A percentile compares a stretch with the other conserved stretches of the same genome.
Conservation (phyloP, 2,113 vertebrate species). For the Eolophus roseicapilla region DNA sequence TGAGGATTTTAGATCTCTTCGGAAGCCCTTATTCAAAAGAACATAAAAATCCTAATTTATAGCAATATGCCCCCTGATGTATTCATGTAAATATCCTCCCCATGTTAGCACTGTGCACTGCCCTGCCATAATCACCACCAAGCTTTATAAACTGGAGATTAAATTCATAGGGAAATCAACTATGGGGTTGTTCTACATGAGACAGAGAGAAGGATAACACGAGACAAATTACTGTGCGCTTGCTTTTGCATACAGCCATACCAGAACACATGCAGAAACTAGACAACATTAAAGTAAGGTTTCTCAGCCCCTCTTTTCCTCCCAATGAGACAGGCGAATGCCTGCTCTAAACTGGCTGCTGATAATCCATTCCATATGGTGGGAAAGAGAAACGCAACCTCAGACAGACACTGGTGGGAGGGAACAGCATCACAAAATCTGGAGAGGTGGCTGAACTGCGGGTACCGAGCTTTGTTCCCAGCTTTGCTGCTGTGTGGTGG, state of each 20-base stretch:
- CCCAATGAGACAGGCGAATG: neutral
- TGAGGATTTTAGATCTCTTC: neutral
- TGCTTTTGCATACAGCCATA: neutral
- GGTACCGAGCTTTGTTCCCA: neutral
- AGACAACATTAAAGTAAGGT: neutral
- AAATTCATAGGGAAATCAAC: neutral
- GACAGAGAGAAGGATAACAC: neutral
- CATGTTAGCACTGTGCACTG: neutral
- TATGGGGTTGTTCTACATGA: neutral
- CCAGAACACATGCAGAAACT: neutral
- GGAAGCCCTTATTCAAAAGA: neutral
- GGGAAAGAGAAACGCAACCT: neutral
- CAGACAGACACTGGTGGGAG: neutral
- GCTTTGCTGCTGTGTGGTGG: neutral
- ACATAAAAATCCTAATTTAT: neutral
- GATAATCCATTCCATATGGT: constrained; percentile 16
- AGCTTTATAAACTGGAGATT: neutral
- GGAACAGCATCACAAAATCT: neutral
- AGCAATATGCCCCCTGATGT: neutral
- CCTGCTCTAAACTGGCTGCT: neutral
- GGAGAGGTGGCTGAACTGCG: neutral
- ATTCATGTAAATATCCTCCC: neutral
- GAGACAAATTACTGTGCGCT: neutral
- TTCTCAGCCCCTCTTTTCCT: neutral
- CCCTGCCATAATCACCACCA: neutral